These are phyloP conservation scores for Climacteris rufus DNA, from an alignment of 2,113 vertebrate genomes.

Conservation along the genomic window DNA sequence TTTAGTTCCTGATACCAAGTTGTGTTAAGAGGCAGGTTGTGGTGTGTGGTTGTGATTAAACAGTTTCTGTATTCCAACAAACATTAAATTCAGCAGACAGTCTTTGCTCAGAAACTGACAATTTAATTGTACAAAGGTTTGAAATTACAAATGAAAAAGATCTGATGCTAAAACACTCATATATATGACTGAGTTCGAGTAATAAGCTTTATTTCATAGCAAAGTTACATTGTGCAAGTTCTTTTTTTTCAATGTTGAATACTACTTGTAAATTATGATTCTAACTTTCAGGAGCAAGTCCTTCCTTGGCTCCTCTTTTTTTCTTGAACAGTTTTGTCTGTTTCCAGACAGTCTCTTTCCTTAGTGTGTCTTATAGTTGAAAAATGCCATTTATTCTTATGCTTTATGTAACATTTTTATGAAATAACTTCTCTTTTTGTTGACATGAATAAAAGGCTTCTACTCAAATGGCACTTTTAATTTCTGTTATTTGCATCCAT, in stretches of 20 bases:
- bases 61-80: background rate
- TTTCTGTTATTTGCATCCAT: background rate
- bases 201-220: background rate
- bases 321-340: background rate
- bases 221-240: background rate
- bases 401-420: background rate
- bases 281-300: background rate
- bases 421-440: background rate
- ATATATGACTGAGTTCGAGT: background rate
- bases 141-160: background rate
- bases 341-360: background rate
- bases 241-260: background rate
- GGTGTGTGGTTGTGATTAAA: background rate
- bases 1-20: background rate
- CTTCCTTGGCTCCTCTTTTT: background rate
- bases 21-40: background rate
- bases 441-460: background rate
- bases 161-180: background rate
- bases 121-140: background rate
- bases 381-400: background rate
- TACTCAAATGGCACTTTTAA: background rate
- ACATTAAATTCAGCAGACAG: background rate
- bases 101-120: background rate
- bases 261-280: background rate
- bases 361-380: background rate